Conservation (phyloP, 1,140 invertebrate species). For the Conopomorpha cramerella region DNA sequence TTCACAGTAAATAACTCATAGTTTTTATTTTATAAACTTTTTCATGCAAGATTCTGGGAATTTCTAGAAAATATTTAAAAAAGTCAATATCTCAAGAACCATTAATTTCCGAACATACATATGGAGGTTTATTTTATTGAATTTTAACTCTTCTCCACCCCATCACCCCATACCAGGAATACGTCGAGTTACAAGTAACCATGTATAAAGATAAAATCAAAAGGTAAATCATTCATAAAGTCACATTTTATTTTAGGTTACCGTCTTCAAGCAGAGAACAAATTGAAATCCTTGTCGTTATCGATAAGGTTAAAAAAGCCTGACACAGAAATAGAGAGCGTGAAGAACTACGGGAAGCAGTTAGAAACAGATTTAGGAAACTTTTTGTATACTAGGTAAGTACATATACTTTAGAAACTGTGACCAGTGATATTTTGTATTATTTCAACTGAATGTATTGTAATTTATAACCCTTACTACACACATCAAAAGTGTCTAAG, state of each 20-base stretch:
- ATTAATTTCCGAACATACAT: background rate
- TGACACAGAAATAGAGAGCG: conserved; percentile 74
- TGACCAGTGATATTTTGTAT: background rate
- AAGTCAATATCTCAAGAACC: background rate
- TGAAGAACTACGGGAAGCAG: conserved; percentile 77
- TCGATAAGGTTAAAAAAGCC: conserved; percentile 75
- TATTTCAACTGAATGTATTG: background rate
- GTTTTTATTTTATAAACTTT: too few relatives aligned
- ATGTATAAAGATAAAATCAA: background rate
- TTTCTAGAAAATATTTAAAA: too few relatives aligned
- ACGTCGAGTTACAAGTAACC: background rate
- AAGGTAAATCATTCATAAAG: background rate
- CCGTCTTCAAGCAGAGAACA: conserved; percentile 74
- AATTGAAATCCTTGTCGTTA: conserved; percentile 75
- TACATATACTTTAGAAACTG: conserved; percentile 2
- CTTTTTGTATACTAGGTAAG: conserved; percentile 58
- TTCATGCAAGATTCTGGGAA: too few relatives aligned
- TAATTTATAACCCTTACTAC: background rate
- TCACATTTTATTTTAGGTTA: conserved; percentile 60
- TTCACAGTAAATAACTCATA: too few relatives aligned
- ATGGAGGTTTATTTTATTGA: too few relatives aligned
- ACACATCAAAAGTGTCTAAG: background rate
- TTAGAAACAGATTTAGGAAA: conserved; percentile 69
- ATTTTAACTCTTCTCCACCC: too few relatives aligned
- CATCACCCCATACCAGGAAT: too few relatives aligned